Base-by-base conservation (phyloP, 2,888 invertebrate genomes). In the Lamellibrachia columna region DNA sequence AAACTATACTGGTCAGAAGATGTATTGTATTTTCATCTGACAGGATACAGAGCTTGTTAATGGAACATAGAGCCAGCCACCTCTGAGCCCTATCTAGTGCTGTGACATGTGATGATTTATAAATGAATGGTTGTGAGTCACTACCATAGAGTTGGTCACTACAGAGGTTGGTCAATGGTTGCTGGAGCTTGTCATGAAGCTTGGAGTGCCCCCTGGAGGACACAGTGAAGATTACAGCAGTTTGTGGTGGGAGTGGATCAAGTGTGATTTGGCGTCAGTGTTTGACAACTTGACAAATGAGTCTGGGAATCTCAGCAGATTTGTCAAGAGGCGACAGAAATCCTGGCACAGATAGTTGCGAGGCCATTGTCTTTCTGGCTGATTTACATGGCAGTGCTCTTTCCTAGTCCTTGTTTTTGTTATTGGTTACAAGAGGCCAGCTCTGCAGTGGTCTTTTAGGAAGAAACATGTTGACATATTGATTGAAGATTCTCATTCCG, bases 211-310 rank as follows among this genome's bases (percentile, higher is more conserved):
- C 75, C 75, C 75, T 75, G 75, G 75, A 75, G 22, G 75, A 75
- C 75, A 6, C n/a, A 6, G 75, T 75, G 75, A n/a, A 75, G 75
- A 75, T 75, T 75, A 75, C 15, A n/a, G 75, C 75, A 75, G n/a
- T 75, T 75, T 75, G 75, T 75, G n/a, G 75, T 4, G 75, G 15
- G 75, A 75, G 15, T 75, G 75, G 75, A 75, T 75, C 75, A 22
- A 75, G 75, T 75, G 75, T 22, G 75, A 75, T 75, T 75, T 75
- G 75, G 75, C 75, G 75, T n/a, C 75, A 75, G 75, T n/a, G 22
- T 75, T 75, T 75, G 75, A 75, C 75, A 75, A n/a, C n/a, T 75
- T 75, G 75, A 75, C 75, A 75, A 75, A 75, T 75, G 75, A 75
- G 75, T 75, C 75, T 75, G 75, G 75, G 75, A 75, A 75, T 22